Conservation (phyloP, 2,797 vertebrate genomes). For the Ptychobarbus kaznakovi region DNA sequence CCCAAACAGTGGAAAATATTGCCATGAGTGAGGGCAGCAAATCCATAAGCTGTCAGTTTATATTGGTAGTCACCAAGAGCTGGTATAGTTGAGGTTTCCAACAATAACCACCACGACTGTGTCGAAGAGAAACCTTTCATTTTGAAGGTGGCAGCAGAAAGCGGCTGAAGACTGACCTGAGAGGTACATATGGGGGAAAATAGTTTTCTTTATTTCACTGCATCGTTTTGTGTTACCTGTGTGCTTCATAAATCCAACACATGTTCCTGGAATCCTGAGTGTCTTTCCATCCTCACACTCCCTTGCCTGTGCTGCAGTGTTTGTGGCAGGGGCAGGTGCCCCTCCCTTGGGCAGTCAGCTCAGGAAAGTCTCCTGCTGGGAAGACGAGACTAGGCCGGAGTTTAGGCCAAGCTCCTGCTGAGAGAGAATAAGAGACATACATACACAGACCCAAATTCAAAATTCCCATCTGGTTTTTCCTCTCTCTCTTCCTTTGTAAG, state of each 20-base stretch:
- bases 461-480: conserved; percentile 82
- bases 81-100: conserved; percentile 68
- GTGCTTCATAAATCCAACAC: conserved; percentile 77
- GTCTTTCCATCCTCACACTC: conserved; percentile 76
- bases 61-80: conserved; percentile 71
- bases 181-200: conserved; percentile 56
- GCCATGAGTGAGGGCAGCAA: conserved; percentile 71
- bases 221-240: conserved; percentile 76
- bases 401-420: conserved; percentile 79
- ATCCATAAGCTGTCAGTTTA: conserved; percentile 77
- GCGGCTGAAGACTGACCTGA: conserved; percentile 22
- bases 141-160: conserved; percentile 59
- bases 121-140: conserved; percentile 66
- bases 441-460: conserved; percentile 74
- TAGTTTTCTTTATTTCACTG: conserved; percentile 67
- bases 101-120: conserved; percentile 74
- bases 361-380: conserved; percentile 84
- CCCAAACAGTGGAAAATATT: conserved; percentile 80
- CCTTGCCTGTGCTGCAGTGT: conserved; percentile 74
- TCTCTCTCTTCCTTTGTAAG: conserved; percentile 63
- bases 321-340: conserved; percentile 82
- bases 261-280: conserved; percentile 77
- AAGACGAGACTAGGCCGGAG: conserved; percentile 82
- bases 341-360: conserved; percentile 83
- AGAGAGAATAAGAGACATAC: conserved; percentile 80